Evolutionary conservation across 2,797 vertebrate genomes (phyloP).

Genomic region (Cynodonichthys magdalenae): DNA sequence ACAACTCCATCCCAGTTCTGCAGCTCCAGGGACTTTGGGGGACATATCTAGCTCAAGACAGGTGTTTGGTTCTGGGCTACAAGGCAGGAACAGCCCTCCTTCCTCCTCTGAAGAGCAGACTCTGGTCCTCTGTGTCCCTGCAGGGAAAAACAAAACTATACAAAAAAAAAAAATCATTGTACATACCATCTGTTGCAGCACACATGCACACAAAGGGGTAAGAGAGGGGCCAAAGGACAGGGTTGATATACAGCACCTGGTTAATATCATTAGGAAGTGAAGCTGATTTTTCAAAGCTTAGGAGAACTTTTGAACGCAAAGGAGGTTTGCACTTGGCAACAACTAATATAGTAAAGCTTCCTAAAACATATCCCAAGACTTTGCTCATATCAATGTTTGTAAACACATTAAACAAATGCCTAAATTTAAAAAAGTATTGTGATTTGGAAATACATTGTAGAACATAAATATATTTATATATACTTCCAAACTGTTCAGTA

Average conservation of each 20-base stretch:
- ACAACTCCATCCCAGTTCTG: slow-evolving; percentile 56
- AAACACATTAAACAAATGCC: too few relatives aligned
- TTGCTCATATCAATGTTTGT: too few relatives aligned
- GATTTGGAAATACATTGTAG: too few relatives aligned
- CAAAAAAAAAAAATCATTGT: slow-evolving; percentile 55
- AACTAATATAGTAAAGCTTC: too few relatives aligned
- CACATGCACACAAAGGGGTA: slow-evolving; percentile 50
- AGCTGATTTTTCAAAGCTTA: slow-evolving; percentile 68
- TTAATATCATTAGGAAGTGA: slow-evolving; percentile 72
- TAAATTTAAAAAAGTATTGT: too few relatives aligned
- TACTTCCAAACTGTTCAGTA: not conserved
- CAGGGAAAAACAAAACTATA: slow-evolving; percentile 19
- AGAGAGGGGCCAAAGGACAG: slow-evolving; percentile 22
- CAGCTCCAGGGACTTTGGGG: slow-evolving; percentile 51
- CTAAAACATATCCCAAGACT: too few relatives aligned
- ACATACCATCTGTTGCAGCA: slow-evolving; percentile 75
- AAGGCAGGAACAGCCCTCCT: slow-evolving; percentile 44
- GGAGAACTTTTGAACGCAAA: slow-evolving; percentile 63
- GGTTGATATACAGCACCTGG: slow-evolving; percentile 57
- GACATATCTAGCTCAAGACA: slow-evolving; percentile 58
- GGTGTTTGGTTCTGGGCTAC: slow-evolving; percentile 63
- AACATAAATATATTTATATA: too few relatives aligned
- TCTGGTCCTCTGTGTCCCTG: slow-evolving; percentile 43
- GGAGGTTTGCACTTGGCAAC: slow-evolving; percentile 35
- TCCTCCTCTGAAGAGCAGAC: slow-evolving; percentile 33